These are phyloP conservation scores for Moxostoma hubbsi DNA, from an alignment of 2,797 vertebrate genomes.

Conservation along the genomic window DNA sequence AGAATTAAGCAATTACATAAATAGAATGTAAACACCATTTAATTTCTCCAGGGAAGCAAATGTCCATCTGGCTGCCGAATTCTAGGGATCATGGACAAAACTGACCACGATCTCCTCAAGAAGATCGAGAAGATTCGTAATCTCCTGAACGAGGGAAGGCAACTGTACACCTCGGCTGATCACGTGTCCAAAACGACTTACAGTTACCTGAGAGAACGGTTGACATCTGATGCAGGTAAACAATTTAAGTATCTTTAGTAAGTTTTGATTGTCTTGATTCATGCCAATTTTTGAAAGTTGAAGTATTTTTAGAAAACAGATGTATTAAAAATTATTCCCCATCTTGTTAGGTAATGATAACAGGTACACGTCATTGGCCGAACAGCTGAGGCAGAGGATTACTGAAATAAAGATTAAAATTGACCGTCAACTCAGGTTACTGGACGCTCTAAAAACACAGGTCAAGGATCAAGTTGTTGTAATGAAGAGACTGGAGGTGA, in stretches of 20 bases:
- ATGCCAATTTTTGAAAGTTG: background rate
- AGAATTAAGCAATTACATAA: background rate
- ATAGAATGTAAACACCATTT: conserved; percentile 8
- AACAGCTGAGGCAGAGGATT: conserved; percentile 84
- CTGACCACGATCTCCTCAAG: conserved; percentile 71
- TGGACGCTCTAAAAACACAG: conserved; percentile 80
- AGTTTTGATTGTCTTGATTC: background rate
- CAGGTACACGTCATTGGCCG: conserved; percentile 76
- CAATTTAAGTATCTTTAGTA: background rate
- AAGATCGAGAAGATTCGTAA: conserved; percentile 82
- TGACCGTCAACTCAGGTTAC: conserved; percentile 78
- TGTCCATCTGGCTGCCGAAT: conserved; percentile 96
- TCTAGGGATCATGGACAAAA: conserved; percentile 84
- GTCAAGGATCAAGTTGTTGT: conserved; percentile 84
- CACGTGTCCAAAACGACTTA: conserved; percentile 79
- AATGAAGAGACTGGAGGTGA: conserved; percentile 90
- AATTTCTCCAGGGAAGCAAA: conserved; percentile 77
- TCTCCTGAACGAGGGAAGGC: conserved; percentile 77
- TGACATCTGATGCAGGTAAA: conserved; percentile 77
- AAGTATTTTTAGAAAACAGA: background rate
- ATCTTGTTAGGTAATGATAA: conserved; percentile 78
- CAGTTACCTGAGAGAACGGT: conserved; percentile 76
- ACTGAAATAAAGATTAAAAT: conserved; percentile 85
- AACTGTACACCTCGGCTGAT: conserved; percentile 76
- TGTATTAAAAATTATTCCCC: background rate